Evolutionary conservation across 2,113 vertebrate genomes (phyloP).

Genomic region (Chionis minor): DNA sequence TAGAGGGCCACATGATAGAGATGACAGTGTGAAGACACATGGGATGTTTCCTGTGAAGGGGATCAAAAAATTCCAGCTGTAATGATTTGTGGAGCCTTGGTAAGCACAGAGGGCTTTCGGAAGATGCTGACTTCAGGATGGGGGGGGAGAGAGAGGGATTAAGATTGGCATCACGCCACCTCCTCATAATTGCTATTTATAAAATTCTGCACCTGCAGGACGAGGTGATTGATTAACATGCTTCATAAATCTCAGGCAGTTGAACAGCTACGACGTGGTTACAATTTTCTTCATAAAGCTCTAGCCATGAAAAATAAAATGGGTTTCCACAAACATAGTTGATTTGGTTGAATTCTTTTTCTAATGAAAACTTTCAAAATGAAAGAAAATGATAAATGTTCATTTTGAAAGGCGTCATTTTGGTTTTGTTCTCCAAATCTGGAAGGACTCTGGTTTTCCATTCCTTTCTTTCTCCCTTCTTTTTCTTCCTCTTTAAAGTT

Average conservation of each 20-base stretch:
- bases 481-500: not conserved
- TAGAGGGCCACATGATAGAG: not conserved
- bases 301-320: not conserved
- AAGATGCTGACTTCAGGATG: conserved; percentile 45
- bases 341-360: conserved; percentile 28
- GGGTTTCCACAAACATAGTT: not conserved
- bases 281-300: conserved; percentile 27
- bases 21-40: not conserved
- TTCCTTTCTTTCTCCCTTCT: not conserved
- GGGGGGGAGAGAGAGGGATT: not conserved
- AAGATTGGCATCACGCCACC: conserved; percentile 14
- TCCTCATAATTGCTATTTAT: conserved; percentile 25
- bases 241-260: conserved; percentile 30
- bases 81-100: not conserved
- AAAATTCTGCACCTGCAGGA: conserved; percentile 62
- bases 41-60: not conserved
- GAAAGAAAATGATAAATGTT: conserved; percentile 15
- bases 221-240: conserved; percentile 37
- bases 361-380: conserved; percentile 38
- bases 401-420: not conserved
- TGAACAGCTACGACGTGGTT: not conserved
- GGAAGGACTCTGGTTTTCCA: not conserved
- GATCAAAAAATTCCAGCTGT: not conserved
- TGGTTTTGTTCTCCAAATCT: not conserved
- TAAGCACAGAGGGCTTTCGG: not conserved